A percentile compares a stretch with the other conserved stretches of the same genome.
These are phyloP conservation scores for Drosophila pseudoananassae DNA, from an alignment of 1,140 invertebrate genomes.

Conservation along the genomic window DNA sequence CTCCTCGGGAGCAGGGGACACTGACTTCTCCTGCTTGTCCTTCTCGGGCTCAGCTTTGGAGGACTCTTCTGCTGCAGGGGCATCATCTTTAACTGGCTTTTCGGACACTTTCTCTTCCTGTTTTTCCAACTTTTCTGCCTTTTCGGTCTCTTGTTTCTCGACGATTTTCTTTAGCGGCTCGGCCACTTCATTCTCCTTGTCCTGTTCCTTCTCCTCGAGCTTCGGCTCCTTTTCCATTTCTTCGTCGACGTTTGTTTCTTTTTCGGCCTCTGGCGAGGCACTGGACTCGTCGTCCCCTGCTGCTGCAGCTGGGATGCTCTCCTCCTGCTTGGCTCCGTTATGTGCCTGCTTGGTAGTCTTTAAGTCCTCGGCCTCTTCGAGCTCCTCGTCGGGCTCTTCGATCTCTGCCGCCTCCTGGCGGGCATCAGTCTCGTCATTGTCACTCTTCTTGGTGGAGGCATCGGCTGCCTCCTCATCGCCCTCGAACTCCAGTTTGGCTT, in stretches of 20 bases:
- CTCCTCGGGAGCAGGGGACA: not conserved
- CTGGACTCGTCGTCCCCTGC: constrained; percentile 13
- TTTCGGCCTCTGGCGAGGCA: constrained; percentile 18
- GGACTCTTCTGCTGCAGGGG: constrained; percentile 13
- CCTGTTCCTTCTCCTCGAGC: constrained; percentile 25
- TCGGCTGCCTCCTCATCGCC: constrained; percentile 18
- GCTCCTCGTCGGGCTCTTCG: constrained; percentile 65
- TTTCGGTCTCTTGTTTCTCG: constrained; percentile 53
- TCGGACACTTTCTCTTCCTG: constrained; percentile 1
- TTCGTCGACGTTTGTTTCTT: constrained; percentile 14
- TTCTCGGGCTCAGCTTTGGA: constrained; percentile 14
- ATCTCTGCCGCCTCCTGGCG: constrained; percentile 48
- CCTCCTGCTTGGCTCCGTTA: constrained; percentile 35
- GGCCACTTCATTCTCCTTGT: constrained; percentile 28
- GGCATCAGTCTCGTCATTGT: constrained; percentile 47
- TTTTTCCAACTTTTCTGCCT: constrained; percentile 36
- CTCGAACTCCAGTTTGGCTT: constrained; percentile 70
- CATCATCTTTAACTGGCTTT: constrained; percentile 12
- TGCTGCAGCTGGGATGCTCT: not conserved
- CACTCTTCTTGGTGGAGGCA: constrained; percentile 27
- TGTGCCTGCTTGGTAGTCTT: constrained; percentile 59
- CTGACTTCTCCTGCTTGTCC: constrained; percentile 5
- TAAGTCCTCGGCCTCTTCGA: constrained; percentile 25
- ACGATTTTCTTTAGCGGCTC: constrained; percentile 24
- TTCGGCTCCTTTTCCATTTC: constrained; percentile 25